Conservation (phyloP, 1,140 invertebrate species). For the Hycleus phaleratus region DNA sequence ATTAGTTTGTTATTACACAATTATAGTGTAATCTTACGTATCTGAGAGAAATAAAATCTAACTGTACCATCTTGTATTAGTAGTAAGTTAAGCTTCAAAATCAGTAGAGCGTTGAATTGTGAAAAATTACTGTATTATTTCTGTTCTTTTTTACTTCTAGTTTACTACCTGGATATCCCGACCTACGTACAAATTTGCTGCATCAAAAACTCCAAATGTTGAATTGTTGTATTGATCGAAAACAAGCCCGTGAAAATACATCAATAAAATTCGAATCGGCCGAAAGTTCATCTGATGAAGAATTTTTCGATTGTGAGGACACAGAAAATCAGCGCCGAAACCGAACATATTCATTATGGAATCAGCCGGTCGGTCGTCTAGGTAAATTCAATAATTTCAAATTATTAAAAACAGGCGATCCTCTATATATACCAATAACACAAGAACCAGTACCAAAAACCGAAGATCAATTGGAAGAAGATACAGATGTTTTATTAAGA, state of each 20-base stretch:
- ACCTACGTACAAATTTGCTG: constrained; percentile 80
- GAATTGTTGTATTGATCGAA: constrained; percentile 87
- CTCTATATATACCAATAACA: constrained; percentile 80
- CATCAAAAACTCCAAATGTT: constrained; percentile 96
- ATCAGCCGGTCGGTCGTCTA: constrained; percentile 64
- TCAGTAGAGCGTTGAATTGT: background rate
- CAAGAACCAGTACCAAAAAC: constrained; percentile 95
- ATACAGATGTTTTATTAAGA: constrained; percentile 80
- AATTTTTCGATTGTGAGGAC: constrained; percentile 81
- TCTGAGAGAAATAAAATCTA: too few species aligned
- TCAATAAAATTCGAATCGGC: constrained; percentile 24
- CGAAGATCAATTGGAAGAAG: constrained; percentile 92
- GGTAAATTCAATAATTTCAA: constrained; percentile 59
- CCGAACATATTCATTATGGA: constrained; percentile 51
- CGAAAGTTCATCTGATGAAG: constrained; percentile 46
- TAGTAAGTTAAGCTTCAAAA: too few species aligned
- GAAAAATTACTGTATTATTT: background rate
- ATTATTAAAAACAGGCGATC: constrained; percentile 60
- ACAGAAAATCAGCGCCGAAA: constrained; percentile 42
- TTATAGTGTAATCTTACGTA: too few species aligned
- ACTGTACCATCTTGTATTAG: too few species aligned
- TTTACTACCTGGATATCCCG: constrained; percentile 66
- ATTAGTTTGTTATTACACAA: too few species aligned
- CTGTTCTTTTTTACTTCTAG: constrained; percentile 42
- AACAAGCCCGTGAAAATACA: constrained; percentile 47